Evolutionary conservation across 2,113 vertebrate species (phyloP).

Genomic region (Panthera tigris): DNA sequence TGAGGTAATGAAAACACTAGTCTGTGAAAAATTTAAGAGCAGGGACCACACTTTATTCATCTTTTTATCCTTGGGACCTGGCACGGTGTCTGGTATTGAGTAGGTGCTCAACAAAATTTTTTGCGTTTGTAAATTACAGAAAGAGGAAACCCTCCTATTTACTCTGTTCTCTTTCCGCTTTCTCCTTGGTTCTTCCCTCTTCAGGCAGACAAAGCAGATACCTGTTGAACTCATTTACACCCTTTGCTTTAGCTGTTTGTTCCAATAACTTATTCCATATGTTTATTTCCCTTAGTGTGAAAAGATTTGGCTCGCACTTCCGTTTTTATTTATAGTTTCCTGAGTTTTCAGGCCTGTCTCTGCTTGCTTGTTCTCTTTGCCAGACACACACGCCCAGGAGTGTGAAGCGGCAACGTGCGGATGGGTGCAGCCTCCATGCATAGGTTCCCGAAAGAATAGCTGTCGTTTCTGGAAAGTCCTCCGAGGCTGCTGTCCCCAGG

Average conservation of each 20-base stretch:
- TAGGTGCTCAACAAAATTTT: background rate
- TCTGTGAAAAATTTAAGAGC: constrained; percentile 18
- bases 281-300: constrained; percentile 76
- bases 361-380: background rate
- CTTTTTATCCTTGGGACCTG: background rate
- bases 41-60: constrained; percentile 62
- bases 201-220: constrained; percentile 62
- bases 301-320: constrained; percentile 56
- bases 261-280: constrained; percentile 82
- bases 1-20: background rate
- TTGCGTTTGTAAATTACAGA: background rate
- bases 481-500: background rate
- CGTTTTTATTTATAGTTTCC: constrained; percentile 74
- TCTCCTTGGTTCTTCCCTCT: constrained; percentile 33
- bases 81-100: background rate
- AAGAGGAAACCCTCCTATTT: background rate
- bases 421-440: background rate
- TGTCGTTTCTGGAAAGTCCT: background rate
- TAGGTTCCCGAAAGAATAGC: background rate
- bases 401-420: constrained; percentile 4
- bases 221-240: constrained; percentile 81
- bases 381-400: background rate
- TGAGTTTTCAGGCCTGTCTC: constrained; percentile 62
- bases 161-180: background rate
- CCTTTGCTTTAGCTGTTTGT: constrained; percentile 68